Conservation (phyloP, 2,888 invertebrate species). For the Diabrotica balteata region DNA sequence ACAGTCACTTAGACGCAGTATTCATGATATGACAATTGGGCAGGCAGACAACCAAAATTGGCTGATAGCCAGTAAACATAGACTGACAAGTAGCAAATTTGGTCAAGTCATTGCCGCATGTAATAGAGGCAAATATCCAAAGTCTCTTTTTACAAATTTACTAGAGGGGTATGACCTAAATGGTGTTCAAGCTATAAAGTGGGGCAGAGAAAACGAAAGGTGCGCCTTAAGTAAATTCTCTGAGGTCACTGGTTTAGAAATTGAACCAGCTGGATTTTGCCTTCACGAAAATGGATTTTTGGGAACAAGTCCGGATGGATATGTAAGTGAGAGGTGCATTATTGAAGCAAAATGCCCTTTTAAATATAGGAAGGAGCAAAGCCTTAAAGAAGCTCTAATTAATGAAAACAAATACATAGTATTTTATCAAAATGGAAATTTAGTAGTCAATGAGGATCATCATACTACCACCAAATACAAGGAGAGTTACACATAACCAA, state of each 20-base stretch:
- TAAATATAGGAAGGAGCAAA: too few species aligned
- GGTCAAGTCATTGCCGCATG: constrained; percentile 11
- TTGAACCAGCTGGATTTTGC: too few species aligned
- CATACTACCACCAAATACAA: constrained; percentile 28
- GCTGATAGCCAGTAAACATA: constrained; percentile 19
- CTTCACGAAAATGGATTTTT: too few species aligned
- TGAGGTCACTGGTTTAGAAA: too few species aligned
- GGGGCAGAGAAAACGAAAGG: too few species aligned
- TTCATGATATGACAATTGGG: constrained; percentile 1
- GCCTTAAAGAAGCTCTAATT: background rate
- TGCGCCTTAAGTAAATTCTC: too few species aligned
- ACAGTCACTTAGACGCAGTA: too few species aligned
- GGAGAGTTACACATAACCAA: constrained; percentile 22
- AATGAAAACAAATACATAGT: background rate
- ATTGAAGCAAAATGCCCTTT: too few species aligned
- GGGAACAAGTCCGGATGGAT: too few species aligned
- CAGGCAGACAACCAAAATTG: constrained; percentile 24
- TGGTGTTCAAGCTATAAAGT: background rate
- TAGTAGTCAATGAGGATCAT: constrained; percentile 6
- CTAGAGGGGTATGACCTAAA: constrained; percentile 16
- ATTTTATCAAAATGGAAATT: constrained; percentile 7
- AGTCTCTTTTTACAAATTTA: constrained; percentile 16
- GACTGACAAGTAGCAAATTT: constrained; percentile 24
- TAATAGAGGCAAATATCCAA: constrained; percentile 16
- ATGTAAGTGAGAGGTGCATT: too few species aligned